phyloP scores from a whole-genome alignment of 1,140 invertebrate species.

The Druon quercuslanigerum region DNA sequence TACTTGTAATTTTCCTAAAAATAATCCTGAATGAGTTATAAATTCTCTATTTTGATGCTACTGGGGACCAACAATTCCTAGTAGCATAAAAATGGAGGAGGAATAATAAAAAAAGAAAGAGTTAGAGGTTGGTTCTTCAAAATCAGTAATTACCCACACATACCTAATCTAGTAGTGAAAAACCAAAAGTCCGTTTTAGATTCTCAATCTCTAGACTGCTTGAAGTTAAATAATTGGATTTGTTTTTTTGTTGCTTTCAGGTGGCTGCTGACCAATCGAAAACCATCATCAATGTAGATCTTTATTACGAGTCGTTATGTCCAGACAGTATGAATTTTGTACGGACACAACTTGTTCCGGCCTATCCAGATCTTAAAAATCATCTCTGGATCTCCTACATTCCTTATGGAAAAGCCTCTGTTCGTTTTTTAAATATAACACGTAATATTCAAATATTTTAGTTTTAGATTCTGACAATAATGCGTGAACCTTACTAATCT shows the following conservation, averaged over 20 bases:
- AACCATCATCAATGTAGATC: conserved; percentile 54
- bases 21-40: no score
- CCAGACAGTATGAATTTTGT: conserved; percentile 85
- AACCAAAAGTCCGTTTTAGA: neutral
- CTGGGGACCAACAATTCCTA: no score
- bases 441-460: neutral
- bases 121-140: no score
- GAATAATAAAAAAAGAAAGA: no score
- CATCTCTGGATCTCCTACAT: conserved; percentile 58
- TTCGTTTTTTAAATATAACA: conserved; percentile 62
- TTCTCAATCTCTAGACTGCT: no score
- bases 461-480: conserved; percentile 12
- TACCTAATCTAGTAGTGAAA: no score
- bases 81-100: no score
- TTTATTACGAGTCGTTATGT: conserved; percentile 90
- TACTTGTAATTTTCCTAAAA: no score
- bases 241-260: neutral
- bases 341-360: conserved; percentile 68
- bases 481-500: no score
- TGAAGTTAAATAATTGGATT: neutral
- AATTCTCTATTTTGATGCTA: no score
- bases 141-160: no score
- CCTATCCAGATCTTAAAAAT: conserved; percentile 54
- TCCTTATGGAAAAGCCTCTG: conserved; percentile 87
- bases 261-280: conserved; percentile 7